A percentile compares a stretch with the other conserved stretches of the same genome.
Conservation (phyloP, 2,797 vertebrate genomes). For the Propithecus deckenii region DNA sequence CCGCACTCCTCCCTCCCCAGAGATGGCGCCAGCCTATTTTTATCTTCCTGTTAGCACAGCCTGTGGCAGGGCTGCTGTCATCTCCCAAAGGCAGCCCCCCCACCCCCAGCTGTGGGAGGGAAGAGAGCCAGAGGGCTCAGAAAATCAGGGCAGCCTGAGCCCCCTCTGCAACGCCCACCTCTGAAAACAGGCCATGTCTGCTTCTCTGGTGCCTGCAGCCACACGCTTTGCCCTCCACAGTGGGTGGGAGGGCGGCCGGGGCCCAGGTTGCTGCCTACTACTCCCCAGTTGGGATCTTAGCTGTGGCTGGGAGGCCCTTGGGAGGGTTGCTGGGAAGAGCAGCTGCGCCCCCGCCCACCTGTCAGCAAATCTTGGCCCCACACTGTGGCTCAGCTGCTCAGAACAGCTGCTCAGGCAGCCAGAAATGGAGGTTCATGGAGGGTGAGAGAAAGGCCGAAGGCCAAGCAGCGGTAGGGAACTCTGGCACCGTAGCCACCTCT, state of each 20-base stretch:
- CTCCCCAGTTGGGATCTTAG: neutral
- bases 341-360: neutral
- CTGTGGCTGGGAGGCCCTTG: rapidly evolving
- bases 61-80: neutral
- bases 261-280: neutral
- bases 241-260: neutral
- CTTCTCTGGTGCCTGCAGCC: neutral
- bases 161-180: neutral
- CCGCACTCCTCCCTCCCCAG: neutral
- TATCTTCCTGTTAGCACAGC: neutral
- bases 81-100: neutral
- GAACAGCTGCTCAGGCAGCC: neutral
- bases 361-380: neutral
- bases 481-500: neutral
- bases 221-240: neutral
- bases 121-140: neutral
- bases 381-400: neutral
- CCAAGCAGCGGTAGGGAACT: rapidly evolving
- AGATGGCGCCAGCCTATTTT: neutral
- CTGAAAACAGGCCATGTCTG: neutral
- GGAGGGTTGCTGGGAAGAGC: neutral
- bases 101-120: neutral
- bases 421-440: neutral
- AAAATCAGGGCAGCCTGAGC: neutral
- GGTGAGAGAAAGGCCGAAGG: neutral